Percentiles rank a stretch among this genome's conserved stretches.
Conservation (phyloP, 2,113 vertebrate genomes). For the Hydrochoerus hydrochaeris region DNA sequence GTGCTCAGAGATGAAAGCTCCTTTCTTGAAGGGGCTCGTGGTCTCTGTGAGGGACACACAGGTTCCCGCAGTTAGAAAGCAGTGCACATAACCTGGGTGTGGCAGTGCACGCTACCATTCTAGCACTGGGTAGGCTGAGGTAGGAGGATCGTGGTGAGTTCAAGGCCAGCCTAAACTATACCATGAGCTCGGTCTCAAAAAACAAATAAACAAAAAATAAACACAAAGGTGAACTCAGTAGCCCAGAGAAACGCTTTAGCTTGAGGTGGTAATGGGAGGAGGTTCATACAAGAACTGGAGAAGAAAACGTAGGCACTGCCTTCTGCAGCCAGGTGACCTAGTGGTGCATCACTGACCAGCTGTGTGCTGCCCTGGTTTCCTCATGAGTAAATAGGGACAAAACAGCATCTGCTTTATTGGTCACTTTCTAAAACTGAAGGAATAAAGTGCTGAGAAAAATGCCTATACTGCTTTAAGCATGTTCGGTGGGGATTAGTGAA, state of each 20-base stretch:
- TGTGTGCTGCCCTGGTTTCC: not conserved
- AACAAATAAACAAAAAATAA: not conserved
- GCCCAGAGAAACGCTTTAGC: not conserved
- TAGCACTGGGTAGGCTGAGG: not conserved
- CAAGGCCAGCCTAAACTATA: not conserved
- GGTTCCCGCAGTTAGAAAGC: not conserved
- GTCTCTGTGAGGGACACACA: not conserved
- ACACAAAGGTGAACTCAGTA: not conserved
- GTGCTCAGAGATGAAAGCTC: not conserved
- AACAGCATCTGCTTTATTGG: not conserved
- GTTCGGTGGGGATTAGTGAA: not conserved
- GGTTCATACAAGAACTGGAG: not conserved
- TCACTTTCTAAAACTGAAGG: not conserved
- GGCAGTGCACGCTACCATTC: not conserved
- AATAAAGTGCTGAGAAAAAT: not conserved
- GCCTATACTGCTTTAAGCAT: not conserved
- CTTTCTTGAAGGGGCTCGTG: not conserved
- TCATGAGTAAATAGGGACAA: not conserved
- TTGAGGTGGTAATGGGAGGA: not conserved
- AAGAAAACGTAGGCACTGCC: not conserved
- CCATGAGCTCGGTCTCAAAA: not conserved
- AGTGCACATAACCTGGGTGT: not conserved
- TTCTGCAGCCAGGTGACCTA: not conserved
- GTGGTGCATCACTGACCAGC: not conserved
- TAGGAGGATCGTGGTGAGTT: not conserved